Evolutionary conservation across 2,113 vertebrate species (phyloP), one percentile per base, ranked within the genome.

Genomic region (Anas platyrhynchos): DNA sequence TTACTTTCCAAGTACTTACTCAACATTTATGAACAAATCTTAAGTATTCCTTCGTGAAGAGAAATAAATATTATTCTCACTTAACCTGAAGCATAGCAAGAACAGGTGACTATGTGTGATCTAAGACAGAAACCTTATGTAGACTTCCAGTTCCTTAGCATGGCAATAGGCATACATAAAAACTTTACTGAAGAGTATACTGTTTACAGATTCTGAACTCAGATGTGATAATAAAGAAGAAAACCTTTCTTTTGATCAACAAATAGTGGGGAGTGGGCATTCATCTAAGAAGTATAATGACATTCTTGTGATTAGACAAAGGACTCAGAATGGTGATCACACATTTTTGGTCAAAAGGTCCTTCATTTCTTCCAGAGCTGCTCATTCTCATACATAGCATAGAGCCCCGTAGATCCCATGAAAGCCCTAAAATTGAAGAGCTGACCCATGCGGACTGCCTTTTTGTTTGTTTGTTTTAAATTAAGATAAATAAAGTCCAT

Each of bases 151-250:
- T 3, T 86, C 76, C 55, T 69, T n/a, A 69, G 21, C 34, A 13
- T 1, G 80, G 20, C 29, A 34, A 23, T 0, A 3, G 12, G 10
- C 2, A 52, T 3, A 8, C 7, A 65, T 52, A 20, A 52, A 88
- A 90, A 23, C 2, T 23, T 38, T 48, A 54, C 34, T 88, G 48
- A 90, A 86, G 44, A 86, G 83, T 36, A 76, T 21, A 36, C 9
- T 76, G 7, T 56, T 83, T 54, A 74, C 13, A 7, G 66, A 71
- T 67, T 63, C 62, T 46, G 36, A 67, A 59, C 22, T 80, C 20
- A 29, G 13, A 27, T 85, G n/a, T 43, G 66, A 31, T 65, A 75
- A 84, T 61, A 25, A 84, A 82, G 43, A 78, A 36, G 26, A 87
- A 29, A 63, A 41, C 36, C 31, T 50, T 86, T 67, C 31, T 66